Percentiles rank a stretch among this genome's conserved stretches.
These are phyloP conservation scores for Synanthedon vespiformis DNA, from an alignment of 2,888 invertebrate species.

Conservation along the genomic window DNA sequence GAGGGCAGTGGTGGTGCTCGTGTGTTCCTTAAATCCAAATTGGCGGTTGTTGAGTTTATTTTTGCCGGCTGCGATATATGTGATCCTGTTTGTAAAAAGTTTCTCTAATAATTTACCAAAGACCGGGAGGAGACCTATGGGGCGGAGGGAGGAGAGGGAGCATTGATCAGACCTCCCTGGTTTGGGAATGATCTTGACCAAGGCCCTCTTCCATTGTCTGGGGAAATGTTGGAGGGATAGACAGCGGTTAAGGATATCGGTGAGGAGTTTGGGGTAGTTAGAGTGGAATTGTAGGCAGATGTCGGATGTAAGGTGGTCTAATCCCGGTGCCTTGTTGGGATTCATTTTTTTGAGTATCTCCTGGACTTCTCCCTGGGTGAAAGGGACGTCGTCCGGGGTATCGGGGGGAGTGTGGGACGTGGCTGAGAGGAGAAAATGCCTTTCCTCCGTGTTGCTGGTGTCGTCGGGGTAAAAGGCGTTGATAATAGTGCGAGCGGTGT, in stretches of 20 bases:
- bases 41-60: conserved; percentile 1
- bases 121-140: conserved; percentile 12
- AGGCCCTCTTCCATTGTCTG: conserved; percentile 11
- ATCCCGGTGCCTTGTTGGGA: background rate
- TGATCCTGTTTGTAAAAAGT: conserved; percentile 4
- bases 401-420: background rate
- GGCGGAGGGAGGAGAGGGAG: conserved; percentile 9
- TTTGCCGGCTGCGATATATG: background rate
- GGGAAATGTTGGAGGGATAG: conserved; percentile 4
- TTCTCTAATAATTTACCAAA: conserved; percentile 12
- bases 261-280: background rate
- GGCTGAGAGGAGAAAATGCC: background rate
- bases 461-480: conserved; percentile 1
- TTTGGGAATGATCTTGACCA: conserved; percentile 16
- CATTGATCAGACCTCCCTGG: conserved; percentile 8
- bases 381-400: background rate
- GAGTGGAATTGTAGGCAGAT: background rate
- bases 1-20: conserved; percentile 7
- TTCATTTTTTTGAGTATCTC: background rate
- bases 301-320: conserved; percentile 1
- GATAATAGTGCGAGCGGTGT: conserved; percentile 6
- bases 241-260: background rate
- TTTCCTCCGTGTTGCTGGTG: background rate
- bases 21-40: conserved; percentile 11
- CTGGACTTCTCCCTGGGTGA: background rate